Base-by-base conservation (phyloP, 2,888 invertebrate species). In the Netelia fuscicornis region DNA sequence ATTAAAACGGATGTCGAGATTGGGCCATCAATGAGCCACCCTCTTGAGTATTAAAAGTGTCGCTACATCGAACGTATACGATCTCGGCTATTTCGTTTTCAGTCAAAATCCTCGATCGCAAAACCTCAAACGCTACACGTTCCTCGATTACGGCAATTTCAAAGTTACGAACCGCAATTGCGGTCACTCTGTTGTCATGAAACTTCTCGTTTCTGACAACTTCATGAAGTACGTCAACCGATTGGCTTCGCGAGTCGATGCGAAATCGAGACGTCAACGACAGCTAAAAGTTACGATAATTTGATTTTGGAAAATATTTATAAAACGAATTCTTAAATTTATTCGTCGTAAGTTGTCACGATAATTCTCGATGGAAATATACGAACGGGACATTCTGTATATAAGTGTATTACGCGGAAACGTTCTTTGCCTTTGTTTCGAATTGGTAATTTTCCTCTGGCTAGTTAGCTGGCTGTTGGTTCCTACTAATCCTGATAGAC, bases 401-500 rank as follows among this genome's bases (percentile, higher is more conserved):
- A 10, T 48, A 48, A 2, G 2, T 48, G 48, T 48, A 48, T 13
- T 13, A 25, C 25, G 25, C 25, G 48, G 11, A 5, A 3, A 5
- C 30, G 30, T 13, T 48, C 48, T 48, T 2, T 48, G 48, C 11
- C 48, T 10, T 13, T 48, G 10, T 9, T 17, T 58, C 20, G 58
- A 58, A 20, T 70, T 37, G 48, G 54, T 60, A 23, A 71, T 75
- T 11, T 52, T 52, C 10, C 58, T 17, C 20, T 11, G 56, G 42
- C 37, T 68, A 58, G 11, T 78, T 30, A 60, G 72, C 52, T 74
- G 44, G 76, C 72, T 78, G 78, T 58, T 77, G 75, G 75, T 64
- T 10, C 11, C 58, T 30, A 56, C 84, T 89, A 92, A 88, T 92
- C 91, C 88, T 91, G 91, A 83, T 91, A 92, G 65, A 86, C 90